Percentiles rank a stretch among this genome's conserved stretches.
phyloP scores from a whole-genome alignment of 2,888 invertebrate species.

The Sylvicola cinctus region DNA sequence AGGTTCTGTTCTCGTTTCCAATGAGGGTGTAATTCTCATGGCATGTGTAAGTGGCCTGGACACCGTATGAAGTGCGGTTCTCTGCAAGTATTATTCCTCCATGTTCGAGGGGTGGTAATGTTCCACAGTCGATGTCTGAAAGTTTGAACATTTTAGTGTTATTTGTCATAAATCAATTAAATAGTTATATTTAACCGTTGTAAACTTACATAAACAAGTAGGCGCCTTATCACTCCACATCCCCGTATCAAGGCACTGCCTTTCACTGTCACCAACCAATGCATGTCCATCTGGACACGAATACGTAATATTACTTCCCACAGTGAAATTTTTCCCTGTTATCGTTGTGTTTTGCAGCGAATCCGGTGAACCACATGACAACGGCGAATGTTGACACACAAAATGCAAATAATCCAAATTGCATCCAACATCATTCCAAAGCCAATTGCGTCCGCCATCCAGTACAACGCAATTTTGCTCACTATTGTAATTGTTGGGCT shows the following conservation, averaged over 20 bases:
- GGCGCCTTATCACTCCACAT: slow-evolving; percentile 71
- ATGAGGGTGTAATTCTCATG: slow-evolving; percentile 69
- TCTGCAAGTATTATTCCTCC: slow-evolving; percentile 47
- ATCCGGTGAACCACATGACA: slow-evolving; percentile 76
- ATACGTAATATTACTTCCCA: slow-evolving; percentile 54
- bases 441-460: slow-evolving; percentile 76
- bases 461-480: slow-evolving; percentile 89
- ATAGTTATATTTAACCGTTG: too few relatives aligned
- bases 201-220: slow-evolving; percentile 61
- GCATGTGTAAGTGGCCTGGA: slow-evolving; percentile 55
- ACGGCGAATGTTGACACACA: slow-evolving; percentile 77
- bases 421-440: slow-evolving; percentile 89
- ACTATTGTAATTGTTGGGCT: slow-evolving; percentile 88
- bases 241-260: slow-evolving; percentile 52
- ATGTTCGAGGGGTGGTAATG: slow-evolving; percentile 43
- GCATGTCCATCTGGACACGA: slow-evolving; percentile 65
- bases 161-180: too few relatives aligned
- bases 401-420: slow-evolving; percentile 83
- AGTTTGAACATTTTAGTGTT: slow-evolving; percentile 8
- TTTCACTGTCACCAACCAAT: slow-evolving; percentile 44
- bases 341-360: slow-evolving; percentile 66
- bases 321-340: slow-evolving; percentile 39
- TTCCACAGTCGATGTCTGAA: slow-evolving; percentile 67
- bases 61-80: slow-evolving; percentile 57
- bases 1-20: slow-evolving; percentile 49